A percentile compares a stretch with the other conserved stretches of the same genome.
Evolutionary conservation across 2,888 invertebrate genomes (phyloP).

Genomic region (Spicauda simplicius): DNA sequence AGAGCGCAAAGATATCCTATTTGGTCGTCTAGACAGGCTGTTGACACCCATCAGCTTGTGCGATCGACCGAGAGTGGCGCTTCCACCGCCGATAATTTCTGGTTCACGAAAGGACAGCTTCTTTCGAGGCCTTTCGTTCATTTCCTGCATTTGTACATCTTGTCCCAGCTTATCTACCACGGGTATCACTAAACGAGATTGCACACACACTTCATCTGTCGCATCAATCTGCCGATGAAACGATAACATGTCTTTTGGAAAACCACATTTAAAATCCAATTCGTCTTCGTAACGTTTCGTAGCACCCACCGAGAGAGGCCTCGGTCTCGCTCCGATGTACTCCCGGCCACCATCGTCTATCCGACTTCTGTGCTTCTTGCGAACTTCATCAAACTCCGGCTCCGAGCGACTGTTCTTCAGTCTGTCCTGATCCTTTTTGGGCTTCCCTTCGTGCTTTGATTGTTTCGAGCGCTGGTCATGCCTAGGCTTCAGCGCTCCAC

Average conservation of each 20-base stretch:
- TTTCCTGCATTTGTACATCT: constrained; percentile 62
- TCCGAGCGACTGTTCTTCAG: constrained; percentile 71
- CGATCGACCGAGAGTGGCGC: constrained; percentile 69
- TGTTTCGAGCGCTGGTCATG: constrained; percentile 60
- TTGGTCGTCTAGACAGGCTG: constrained; percentile 66
- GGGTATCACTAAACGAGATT: constrained; percentile 73
- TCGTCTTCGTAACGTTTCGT: constrained; percentile 67
- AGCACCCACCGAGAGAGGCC: constrained; percentile 74
- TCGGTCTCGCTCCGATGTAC: constrained; percentile 54
- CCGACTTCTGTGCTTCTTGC: constrained; percentile 69
- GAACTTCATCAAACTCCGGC: constrained; percentile 70
- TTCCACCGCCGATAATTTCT: constrained; percentile 85
- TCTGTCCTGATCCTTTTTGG: constrained; percentile 71
- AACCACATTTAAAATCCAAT: constrained; percentile 56
- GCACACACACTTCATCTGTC: constrained; percentile 70
- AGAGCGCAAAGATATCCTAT: constrained; percentile 64
- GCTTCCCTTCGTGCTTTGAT: constrained; percentile 76
- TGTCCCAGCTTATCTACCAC: constrained; percentile 69
- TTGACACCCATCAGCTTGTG: constrained; percentile 76
- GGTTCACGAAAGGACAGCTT: constrained; percentile 95
- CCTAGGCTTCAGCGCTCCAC: constrained; percentile 77
- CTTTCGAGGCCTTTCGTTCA: constrained; percentile 88
- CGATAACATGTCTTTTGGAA: constrained; percentile 57
- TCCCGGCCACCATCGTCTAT: constrained; percentile 59
- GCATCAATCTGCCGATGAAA: constrained; percentile 63